Conservation (phyloP, 2,797 vertebrate genomes). For the Liparis tanakae region DNA sequence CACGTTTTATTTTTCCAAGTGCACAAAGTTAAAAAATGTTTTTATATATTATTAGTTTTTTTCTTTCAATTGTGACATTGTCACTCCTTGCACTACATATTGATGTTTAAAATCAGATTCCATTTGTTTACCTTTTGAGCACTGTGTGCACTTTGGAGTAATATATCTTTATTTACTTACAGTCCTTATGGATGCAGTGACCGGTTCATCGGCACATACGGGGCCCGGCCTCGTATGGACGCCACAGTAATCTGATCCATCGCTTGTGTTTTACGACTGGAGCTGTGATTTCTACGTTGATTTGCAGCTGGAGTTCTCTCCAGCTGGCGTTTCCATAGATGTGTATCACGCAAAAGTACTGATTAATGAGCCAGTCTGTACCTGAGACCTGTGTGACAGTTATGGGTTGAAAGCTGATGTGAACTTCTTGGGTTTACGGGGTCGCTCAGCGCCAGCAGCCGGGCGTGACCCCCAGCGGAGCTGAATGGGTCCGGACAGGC, state of each 20-base stretch:
- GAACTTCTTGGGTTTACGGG: constrained; percentile 56
- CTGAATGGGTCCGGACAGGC: constrained; percentile 36
- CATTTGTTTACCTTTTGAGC: not conserved
- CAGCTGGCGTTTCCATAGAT: constrained; percentile 30
- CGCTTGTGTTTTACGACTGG: constrained; percentile 59
- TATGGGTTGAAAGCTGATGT: constrained; percentile 65
- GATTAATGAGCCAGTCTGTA: constrained; percentile 57
- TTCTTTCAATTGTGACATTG: not conserved
- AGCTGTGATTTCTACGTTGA: constrained; percentile 61
- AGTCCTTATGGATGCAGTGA: not conserved
- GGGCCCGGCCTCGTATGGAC: constrained; percentile 28
- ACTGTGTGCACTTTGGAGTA: not conserved
- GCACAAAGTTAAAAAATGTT: not conserved
- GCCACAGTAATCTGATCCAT: constrained; percentile 46
- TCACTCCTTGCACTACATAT: not conserved
- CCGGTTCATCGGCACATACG: constrained; percentile 32
- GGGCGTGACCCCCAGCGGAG: constrained; percentile 57
- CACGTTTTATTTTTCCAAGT: not conserved
- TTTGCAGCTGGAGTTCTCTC: constrained; percentile 36
- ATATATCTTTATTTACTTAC: not conserved
- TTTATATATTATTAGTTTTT: constrained; percentile 1
- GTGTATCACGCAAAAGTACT: constrained; percentile 49
- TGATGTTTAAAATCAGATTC: not conserved
- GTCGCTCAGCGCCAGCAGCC: constrained; percentile 31
- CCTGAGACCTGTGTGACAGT: constrained; percentile 66